phyloP scores from a whole-genome alignment of 2,888 invertebrate species.

The Dicroscelio sp. region DNA sequence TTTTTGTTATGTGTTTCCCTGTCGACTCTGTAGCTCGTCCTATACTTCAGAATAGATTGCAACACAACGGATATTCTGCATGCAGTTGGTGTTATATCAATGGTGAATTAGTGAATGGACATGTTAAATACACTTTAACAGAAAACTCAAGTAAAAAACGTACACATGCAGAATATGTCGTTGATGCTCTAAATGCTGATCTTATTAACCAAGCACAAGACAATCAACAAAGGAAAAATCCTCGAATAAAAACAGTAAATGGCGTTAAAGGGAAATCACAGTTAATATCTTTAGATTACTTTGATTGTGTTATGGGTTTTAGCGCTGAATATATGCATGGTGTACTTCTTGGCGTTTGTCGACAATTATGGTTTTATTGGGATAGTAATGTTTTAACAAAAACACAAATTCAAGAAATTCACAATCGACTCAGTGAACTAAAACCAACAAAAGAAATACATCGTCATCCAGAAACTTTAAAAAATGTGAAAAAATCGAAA shows the following conservation, averaged over 20 bases:
- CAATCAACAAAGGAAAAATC: not conserved
- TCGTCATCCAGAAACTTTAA: conserved; percentile 33
- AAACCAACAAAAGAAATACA: conserved; percentile 53
- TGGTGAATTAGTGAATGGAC: not conserved
- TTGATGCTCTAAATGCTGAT: not conserved
- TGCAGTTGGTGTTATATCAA: not conserved
- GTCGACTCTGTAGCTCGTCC: not conserved
- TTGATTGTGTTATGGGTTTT: conserved; percentile 72
- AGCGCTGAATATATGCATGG: conserved; percentile 65
- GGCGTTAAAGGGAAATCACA: conserved; percentile 52
- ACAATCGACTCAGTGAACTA: not conserved
- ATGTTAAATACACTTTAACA: conserved; percentile 13
- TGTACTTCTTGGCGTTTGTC: conserved; percentile 47
- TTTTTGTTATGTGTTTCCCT: not conserved
- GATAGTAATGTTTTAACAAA: not conserved
- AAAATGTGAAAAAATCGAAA: conserved; percentile 41
- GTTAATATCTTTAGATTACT: conserved; percentile 3
- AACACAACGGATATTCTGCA: not conserved
- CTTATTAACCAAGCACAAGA: not conserved
- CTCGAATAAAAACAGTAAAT: not conserved
- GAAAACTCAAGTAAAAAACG: not conserved
- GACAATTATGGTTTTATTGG: conserved; percentile 52
- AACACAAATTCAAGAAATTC: not conserved
- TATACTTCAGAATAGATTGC: not conserved
- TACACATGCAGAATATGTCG: conserved; percentile 30